Evolutionary conservation across 1,140 invertebrate species (phyloP), one percentile per base, ranked within the genome.

Genomic region (Choristoneura fumiferana): DNA sequence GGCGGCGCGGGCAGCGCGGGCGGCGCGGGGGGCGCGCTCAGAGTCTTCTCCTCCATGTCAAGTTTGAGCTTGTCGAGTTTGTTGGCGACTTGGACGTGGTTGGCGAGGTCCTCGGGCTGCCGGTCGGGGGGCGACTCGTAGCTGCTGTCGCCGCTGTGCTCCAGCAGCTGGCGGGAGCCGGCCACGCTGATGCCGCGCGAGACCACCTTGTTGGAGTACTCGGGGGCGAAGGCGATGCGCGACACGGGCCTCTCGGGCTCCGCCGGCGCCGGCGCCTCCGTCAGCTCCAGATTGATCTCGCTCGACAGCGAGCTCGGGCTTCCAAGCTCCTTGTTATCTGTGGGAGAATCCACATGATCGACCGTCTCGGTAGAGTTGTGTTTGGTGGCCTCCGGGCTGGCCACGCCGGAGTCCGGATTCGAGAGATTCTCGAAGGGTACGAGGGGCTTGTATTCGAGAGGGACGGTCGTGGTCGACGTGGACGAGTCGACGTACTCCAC

Each of bases 351-450:
- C 0, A 89, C 88, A 53, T 89, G 85, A 45, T 89, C 83, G 0
- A 86, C 87, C 0, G 86, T 87, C 60, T 89, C 90, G 0, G 90
- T 89, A 3, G 87, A 86, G 40, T 90, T 90, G 40, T 90, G 81
- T 70, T 91, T 90, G 0, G 91, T 90, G 1, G 88, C 87, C 49
- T 90, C 89, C 0, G 91, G 91, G 71, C 91, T 92, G 4, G 91
- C 91, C 2, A 91, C 90, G 1, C 90, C 91, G 0, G 90, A 91
- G 55, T 92, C 91, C 0, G 89, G 89, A 43, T 90, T 90, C 1
- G 88, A 90, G 9, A 85, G 72, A 60, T 87, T 90, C 29, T 88
- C 86, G 4, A 84, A 57, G 1, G 74, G 69, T 17, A 76, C 68
- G 2, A 89, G 69, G 1, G 84, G 81, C 65, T 89, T 87, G 63